phyloP scores from a whole-genome alignment of 2,113 vertebrate species.

The Mus pahari region DNA sequence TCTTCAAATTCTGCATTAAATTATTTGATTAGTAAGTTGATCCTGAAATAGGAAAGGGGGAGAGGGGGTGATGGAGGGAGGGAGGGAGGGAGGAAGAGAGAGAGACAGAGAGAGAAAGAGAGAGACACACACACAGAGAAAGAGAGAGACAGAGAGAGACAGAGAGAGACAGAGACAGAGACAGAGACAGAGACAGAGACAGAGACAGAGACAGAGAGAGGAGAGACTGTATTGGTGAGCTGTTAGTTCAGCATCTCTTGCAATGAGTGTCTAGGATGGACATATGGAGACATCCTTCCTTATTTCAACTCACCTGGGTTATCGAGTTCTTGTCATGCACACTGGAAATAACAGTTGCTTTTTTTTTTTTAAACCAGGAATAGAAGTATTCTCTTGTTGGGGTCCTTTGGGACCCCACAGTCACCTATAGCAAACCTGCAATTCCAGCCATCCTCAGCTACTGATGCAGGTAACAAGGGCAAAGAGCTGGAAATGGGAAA shows the following conservation, averaged over 20 bases:
- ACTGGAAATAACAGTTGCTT: no score
- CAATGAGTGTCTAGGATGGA: background rate
- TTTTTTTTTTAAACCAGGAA: background rate
- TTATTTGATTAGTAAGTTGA: background rate
- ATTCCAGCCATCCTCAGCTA: accelerated
- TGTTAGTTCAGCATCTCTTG: background rate
- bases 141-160: background rate
- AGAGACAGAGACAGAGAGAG: background rate
- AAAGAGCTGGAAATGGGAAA: background rate
- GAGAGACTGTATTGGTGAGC: background rate
- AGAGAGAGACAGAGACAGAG: background rate
- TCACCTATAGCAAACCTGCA: accelerated
- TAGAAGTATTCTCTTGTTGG: accelerated
- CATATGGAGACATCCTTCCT: background rate
- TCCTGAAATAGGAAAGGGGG: background rate
- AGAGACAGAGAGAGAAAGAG: no score
- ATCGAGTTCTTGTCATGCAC: background rate
- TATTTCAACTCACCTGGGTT: background rate
- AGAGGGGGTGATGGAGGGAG: background rate
- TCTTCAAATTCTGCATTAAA: background rate
- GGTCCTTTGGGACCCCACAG: background rate
- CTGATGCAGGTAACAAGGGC: accelerated
- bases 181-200: background rate
- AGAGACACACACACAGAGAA: accelerated
- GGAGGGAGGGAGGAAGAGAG: background rate